phyloP scores from a whole-genome alignment of 1,140 invertebrate species.

The Tachypleus tridentatus region DNA sequence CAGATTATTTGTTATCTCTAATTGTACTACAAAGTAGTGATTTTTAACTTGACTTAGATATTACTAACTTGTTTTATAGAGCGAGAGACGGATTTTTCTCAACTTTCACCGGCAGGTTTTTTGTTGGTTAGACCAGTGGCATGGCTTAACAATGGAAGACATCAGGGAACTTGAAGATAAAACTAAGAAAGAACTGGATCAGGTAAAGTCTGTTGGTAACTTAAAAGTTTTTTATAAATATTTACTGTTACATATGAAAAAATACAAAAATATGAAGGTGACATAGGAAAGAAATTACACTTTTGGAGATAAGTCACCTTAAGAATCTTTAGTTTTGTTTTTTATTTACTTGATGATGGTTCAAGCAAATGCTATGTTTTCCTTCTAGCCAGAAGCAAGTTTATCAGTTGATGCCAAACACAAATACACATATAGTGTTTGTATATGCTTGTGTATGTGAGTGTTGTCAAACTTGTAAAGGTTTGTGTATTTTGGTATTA shows the following conservation, averaged over 20 bases:
- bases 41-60: not conserved
- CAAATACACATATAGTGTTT: too few relatives aligned
- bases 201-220: constrained; percentile 23
- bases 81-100: constrained; percentile 88
- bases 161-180: constrained; percentile 84
- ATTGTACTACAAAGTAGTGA: constrained; percentile 4
- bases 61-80: constrained; percentile 33
- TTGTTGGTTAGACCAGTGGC: constrained; percentile 91
- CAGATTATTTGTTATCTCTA: constrained; percentile 5
- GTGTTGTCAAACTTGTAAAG: too few relatives aligned
- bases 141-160: constrained; percentile 88
- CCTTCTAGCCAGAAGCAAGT: not conserved
- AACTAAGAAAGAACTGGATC: constrained; percentile 78
- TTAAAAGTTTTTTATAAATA: not conserved
- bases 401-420: too few relatives aligned
- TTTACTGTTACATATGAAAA: not conserved
- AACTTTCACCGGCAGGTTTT: constrained; percentile 97
- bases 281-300: constrained; percentile 1
- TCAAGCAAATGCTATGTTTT: not conserved
- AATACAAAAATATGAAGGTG: not conserved
- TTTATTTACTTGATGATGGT: constrained; percentile 1
- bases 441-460: too few relatives aligned
- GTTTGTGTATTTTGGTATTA: too few relatives aligned
- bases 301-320: not conserved
- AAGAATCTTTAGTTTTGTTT: not conserved